Evolutionary conservation across 2,797 vertebrate species (phyloP).

Genomic region (Clarias platycephalus): DNA sequence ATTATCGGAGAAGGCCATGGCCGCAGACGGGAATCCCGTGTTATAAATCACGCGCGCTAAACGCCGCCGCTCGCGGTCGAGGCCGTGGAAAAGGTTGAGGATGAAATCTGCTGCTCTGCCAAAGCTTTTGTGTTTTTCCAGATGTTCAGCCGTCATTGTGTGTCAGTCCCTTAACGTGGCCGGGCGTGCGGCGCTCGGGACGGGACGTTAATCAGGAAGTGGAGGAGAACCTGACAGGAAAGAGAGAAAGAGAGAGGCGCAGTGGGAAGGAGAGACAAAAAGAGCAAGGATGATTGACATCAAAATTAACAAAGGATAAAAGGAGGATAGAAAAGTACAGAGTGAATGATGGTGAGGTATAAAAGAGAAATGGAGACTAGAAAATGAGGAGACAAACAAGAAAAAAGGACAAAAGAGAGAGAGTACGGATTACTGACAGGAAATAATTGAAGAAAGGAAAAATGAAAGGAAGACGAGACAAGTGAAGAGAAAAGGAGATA

Average conservation of each 20-base stretch:
- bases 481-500: not conserved
- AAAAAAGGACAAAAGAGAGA: not conserved
- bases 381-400: not conserved
- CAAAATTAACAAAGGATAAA: not conserved
- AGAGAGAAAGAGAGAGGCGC: no score
- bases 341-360: not conserved
- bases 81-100: not conserved
- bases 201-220: constrained; percentile 12
- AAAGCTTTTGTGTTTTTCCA: constrained; percentile 35
- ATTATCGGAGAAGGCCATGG: not conserved
- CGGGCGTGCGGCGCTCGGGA: not conserved
- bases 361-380: not conserved
- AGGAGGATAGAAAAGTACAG: not conserved
- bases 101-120: not conserved
- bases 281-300: not conserved
- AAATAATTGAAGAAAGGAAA: not conserved
- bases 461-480: not conserved
- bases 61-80: not conserved
- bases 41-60: constrained; percentile 17
- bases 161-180: not conserved
- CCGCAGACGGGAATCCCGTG: not conserved
- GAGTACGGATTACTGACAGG: not conserved
- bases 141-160: constrained; percentile 31
- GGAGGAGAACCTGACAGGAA: not conserved
- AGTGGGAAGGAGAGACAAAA: not conserved